Percentiles rank a stretch among this genome's conserved stretches.
Conservation (phyloP, 1,140 invertebrate species). For the Muscidifurax raptorellus region DNA sequence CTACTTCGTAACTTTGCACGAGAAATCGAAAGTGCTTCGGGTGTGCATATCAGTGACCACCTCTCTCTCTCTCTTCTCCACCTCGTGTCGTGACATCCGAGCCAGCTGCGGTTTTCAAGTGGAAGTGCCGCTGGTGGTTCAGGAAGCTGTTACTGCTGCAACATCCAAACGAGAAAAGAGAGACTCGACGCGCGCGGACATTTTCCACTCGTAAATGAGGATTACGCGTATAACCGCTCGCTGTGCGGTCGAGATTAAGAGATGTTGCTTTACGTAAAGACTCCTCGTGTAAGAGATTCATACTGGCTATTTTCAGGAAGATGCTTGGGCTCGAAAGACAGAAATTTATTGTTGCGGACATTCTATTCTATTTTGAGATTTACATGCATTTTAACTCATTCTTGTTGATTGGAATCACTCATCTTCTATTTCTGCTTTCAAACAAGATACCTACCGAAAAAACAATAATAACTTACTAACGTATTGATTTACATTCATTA, state of each 20-base stretch:
- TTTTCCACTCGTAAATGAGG: constrained; percentile 8
- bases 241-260: background rate
- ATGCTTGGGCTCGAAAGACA: background rate
- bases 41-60: background rate
- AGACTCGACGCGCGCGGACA: background rate
- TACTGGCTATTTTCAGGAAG: background rate
- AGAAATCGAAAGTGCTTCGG: constrained; percentile 25
- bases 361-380: background rate
- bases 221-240: background rate
- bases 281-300: background rate
- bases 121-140: background rate
- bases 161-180: background rate
- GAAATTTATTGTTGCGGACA: background rate
- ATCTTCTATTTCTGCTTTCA: background rate
- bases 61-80: background rate
- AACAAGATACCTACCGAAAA: background rate
- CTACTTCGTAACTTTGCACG: background rate
- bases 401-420: no score
- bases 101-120: background rate
- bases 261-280: constrained; percentile 3
- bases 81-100: constrained; percentile 4
- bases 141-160: constrained; percentile 1
- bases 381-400: background rate
- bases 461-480: no score
- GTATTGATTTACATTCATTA: background rate